Evolutionary conservation across 2,888 invertebrate species (phyloP).

Genomic region (Bugulina stolonifera): DNA sequence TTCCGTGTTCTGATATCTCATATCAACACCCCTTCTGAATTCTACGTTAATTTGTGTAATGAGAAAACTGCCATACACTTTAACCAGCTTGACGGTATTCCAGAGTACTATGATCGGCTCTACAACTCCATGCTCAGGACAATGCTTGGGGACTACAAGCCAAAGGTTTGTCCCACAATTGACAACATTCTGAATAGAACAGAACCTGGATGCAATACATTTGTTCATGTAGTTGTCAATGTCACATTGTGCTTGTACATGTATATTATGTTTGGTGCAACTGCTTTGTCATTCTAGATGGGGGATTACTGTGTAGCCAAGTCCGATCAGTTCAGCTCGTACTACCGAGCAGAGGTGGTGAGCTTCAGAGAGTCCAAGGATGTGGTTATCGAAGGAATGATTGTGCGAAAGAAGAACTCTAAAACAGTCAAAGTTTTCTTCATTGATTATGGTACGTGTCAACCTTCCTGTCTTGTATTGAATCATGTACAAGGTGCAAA

Average conservation of each 20-base stretch:
- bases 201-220: no score
- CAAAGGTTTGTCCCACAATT: neutral
- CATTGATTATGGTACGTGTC: constrained; percentile 16
- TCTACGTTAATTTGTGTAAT: constrained; percentile 40
- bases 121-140: constrained; percentile 1
- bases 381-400: neutral
- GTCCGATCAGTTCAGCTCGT: constrained; percentile 10
- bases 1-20: constrained; percentile 36
- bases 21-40: constrained; percentile 39
- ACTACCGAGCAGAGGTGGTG: constrained; percentile 7
- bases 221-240: no score
- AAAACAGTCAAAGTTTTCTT: constrained; percentile 20
- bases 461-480: no score
- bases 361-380: neutral
- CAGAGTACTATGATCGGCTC: constrained; percentile 3
- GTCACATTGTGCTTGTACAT: no score
- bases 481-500: no score
- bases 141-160: neutral
- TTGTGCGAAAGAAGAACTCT: constrained; percentile 13
- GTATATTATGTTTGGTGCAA: no score
- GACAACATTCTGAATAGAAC: no score
- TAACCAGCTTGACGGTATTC: constrained; percentile 32
- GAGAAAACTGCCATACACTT: constrained; percentile 33
- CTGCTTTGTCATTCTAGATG: neutral
- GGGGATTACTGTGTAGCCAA: constrained; percentile 17